phyloP scores from a whole-genome alignment of 2,113 vertebrate genomes.

The Syngnathus scovelli region DNA sequence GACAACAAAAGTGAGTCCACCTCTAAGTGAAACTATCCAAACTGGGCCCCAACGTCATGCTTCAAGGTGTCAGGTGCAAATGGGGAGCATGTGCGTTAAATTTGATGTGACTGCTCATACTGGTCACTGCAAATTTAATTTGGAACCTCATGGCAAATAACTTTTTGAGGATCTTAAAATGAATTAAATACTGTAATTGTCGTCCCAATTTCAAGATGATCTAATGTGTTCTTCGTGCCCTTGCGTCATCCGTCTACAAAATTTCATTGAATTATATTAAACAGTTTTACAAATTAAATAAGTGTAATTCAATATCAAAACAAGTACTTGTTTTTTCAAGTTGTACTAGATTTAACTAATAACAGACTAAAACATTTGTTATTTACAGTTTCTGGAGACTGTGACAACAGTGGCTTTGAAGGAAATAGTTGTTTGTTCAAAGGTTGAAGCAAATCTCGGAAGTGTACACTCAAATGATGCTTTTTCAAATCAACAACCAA shows the following conservation, averaged over 20 bases:
- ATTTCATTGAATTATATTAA: background rate
- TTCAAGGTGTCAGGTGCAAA: background rate
- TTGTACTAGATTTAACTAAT: background rate
- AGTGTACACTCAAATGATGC: background rate
- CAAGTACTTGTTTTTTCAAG: no score
- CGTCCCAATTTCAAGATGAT: background rate
- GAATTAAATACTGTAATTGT: no score
- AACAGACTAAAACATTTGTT: background rate
- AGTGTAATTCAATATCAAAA: background rate
- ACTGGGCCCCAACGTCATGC: background rate
- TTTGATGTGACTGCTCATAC: background rate
- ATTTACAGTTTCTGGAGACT: background rate
- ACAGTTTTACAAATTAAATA: background rate
- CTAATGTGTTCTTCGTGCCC: background rate
- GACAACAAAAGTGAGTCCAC: no score
- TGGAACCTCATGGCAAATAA: background rate
- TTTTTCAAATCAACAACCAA: background rate
- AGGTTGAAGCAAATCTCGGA: background rate
- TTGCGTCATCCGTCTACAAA: background rate
- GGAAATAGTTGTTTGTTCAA: background rate
- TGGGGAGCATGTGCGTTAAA: background rate
- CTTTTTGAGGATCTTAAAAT: background rate
- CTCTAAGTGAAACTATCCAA: background rate
- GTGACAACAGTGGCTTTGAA: background rate
- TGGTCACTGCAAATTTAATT: background rate